Conservation (phyloP, 2,113 vertebrate species). For the Myrmecophaga tridactyla region DNA sequence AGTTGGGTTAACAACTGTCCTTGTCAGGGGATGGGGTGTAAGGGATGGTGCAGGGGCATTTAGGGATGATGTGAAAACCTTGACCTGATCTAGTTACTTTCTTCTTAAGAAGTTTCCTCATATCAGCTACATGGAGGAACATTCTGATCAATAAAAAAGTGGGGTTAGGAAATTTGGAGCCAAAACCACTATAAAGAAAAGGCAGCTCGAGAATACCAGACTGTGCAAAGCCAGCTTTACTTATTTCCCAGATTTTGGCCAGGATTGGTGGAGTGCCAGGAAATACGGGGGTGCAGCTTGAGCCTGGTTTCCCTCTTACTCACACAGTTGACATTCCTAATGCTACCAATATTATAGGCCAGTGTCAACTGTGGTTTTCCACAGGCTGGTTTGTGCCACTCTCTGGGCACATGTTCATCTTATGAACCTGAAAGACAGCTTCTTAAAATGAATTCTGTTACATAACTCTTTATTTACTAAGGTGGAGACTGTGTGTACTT, state of each 20-base stretch:
- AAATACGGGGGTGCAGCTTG: background rate
- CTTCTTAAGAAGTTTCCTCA: background rate
- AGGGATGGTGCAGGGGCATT: background rate
- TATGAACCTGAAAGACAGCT: constrained; percentile 34
- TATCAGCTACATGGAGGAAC: background rate
- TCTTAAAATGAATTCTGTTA: background rate
- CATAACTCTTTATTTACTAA: background rate
- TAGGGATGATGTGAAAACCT: background rate
- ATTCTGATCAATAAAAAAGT: background rate
- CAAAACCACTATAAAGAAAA: background rate
- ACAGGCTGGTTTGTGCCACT: background rate
- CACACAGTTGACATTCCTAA: background rate
- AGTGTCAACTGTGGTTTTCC: background rate
- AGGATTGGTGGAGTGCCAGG: background rate
- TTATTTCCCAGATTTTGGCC: background rate
- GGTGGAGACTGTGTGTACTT: background rate
- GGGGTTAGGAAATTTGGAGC: background rate
- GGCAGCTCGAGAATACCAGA: background rate
- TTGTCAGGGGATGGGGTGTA: too few relatives aligned
- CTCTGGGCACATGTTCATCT: background rate
- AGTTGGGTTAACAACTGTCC: background rate
- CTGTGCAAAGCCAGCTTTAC: background rate
- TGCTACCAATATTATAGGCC: background rate
- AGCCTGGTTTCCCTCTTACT: background rate
- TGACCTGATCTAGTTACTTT: background rate